phyloP scores from a whole-genome alignment of 2,888 invertebrate genomes.

The Meloe dianella region DNA sequence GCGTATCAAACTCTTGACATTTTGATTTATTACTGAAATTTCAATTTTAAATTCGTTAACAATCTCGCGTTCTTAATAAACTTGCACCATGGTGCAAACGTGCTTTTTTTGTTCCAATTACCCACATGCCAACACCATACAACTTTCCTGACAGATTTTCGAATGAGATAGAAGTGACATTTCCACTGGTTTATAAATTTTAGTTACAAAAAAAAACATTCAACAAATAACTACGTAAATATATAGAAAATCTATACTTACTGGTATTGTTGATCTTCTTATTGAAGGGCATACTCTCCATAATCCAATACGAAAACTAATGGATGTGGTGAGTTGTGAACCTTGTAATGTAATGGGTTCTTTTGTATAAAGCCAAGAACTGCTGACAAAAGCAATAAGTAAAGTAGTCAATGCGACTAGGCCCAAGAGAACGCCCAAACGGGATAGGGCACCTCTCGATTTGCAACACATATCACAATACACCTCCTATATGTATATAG shows the following conservation, averaged over 20 bases:
- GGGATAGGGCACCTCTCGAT: slow-evolving; percentile 55
- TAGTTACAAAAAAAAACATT: neutral
- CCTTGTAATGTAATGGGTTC: slow-evolving; percentile 60
- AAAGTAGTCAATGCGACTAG: slow-evolving; percentile 58
- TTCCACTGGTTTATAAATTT: neutral
- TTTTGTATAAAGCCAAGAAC: slow-evolving; percentile 62
- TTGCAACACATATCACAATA: slow-evolving; percentile 53
- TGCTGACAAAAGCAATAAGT: slow-evolving; percentile 60
- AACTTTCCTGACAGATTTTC: slow-evolving; percentile 9
- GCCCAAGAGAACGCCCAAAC: slow-evolving; percentile 60
- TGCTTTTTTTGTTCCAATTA: slow-evolving; percentile 21
- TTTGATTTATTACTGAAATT: slow-evolving; percentile 51
- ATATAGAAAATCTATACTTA: slow-evolving; percentile 49
- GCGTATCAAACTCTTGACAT: slow-evolving; percentile 44
- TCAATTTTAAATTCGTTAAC: slow-evolving; percentile 48
- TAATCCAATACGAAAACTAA: slow-evolving; percentile 61
- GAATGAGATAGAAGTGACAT: neutral
- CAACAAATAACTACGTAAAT: neutral
- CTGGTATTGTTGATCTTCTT: slow-evolving; percentile 58
- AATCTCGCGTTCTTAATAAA: slow-evolving; percentile 28
- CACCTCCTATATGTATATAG: slow-evolving; percentile 17
- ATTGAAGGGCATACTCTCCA: slow-evolving; percentile 62
- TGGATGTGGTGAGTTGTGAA: slow-evolving; percentile 57
- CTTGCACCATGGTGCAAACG: slow-evolving; percentile 20
- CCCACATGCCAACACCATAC: slow-evolving; percentile 18